These are phyloP conservation scores for Camponotus floridanus DNA, from an alignment of 1,140 invertebrate genomes.

Conservation along the genomic window DNA sequence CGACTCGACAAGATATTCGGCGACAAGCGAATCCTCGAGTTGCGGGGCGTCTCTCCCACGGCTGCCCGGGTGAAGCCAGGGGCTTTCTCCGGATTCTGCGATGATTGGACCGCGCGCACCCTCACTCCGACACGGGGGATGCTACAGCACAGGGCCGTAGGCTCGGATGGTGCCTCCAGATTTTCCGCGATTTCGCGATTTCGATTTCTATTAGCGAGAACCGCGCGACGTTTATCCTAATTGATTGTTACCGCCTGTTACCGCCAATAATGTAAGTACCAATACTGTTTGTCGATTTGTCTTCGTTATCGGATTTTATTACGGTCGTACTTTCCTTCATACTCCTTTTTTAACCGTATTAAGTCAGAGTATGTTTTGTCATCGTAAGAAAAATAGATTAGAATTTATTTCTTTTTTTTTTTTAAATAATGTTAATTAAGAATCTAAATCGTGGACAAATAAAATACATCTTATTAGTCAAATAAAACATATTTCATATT, in stretches of 20 bases:
- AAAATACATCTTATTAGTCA: not conserved
- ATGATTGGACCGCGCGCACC: conserved; percentile 85
- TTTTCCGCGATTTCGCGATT: not conserved
- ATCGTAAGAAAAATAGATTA: not conserved
- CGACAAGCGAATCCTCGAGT: conserved; percentile 78
- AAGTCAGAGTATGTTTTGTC: not conserved
- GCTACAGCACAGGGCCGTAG: conserved; percentile 77
- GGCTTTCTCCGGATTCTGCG: conserved; percentile 84
- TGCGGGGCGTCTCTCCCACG: conserved; percentile 78
- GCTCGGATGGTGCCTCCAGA: not conserved
- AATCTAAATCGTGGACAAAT: not conserved
- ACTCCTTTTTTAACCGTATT: not conserved
- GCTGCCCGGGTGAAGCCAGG: conserved; percentile 81
- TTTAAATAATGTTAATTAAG: not conserved
- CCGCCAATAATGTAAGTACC: not conserved
- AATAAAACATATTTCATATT: not conserved
- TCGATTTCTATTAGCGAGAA: not conserved
- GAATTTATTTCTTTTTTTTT: not conserved
- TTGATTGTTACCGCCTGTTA: not conserved
- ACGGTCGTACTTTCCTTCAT: not conserved
- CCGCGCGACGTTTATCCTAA: conserved; percentile 8
- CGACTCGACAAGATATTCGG: conserved; percentile 77
- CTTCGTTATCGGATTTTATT: not conserved
- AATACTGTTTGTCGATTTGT: not conserved
- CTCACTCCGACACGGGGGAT: conserved; percentile 74